These are phyloP conservation scores for Solenopsis fugax DNA, from an alignment of 1,140 invertebrate genomes.

Conservation along the genomic window DNA sequence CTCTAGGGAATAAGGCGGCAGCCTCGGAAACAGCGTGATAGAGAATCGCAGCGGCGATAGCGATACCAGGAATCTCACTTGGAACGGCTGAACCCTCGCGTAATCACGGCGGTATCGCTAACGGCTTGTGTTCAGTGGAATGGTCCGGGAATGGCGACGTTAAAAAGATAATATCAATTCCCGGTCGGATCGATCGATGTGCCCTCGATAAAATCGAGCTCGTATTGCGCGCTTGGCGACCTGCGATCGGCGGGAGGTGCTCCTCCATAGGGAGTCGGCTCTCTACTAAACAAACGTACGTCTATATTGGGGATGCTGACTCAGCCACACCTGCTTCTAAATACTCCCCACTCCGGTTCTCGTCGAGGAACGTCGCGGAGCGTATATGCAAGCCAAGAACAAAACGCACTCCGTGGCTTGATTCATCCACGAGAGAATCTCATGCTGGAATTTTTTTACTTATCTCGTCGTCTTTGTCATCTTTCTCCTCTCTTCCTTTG, in stretches of 20 bases:
- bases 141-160: constrained; percentile 52
- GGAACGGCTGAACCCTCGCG: neutral
- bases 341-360: constrained; percentile 73
- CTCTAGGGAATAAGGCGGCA: neutral
- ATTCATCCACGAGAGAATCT: constrained; percentile 78
- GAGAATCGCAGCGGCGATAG: neutral
- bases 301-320: constrained; percentile 83
- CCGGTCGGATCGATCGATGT: constrained; percentile 58
- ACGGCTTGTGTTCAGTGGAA: constrained; percentile 11
- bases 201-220: constrained; percentile 57
- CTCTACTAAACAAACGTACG: constrained; percentile 82
- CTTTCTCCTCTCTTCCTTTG: constrained; percentile 39
- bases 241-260: constrained; percentile 64
- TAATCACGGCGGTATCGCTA: neutral
- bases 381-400: constrained; percentile 81
- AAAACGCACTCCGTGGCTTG: constrained; percentile 81
- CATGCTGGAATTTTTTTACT: constrained; percentile 7
- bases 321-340: constrained; percentile 83
- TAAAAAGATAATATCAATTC: constrained; percentile 27
- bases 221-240: constrained; percentile 66
- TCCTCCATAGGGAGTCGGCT: constrained; percentile 84
- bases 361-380: constrained; percentile 50
- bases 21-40: neutral
- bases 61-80: constrained; percentile 19
- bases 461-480: neutral